Evolutionary conservation across 2,888 invertebrate genomes (phyloP).

Genomic region (Bellardia pandia): DNA sequence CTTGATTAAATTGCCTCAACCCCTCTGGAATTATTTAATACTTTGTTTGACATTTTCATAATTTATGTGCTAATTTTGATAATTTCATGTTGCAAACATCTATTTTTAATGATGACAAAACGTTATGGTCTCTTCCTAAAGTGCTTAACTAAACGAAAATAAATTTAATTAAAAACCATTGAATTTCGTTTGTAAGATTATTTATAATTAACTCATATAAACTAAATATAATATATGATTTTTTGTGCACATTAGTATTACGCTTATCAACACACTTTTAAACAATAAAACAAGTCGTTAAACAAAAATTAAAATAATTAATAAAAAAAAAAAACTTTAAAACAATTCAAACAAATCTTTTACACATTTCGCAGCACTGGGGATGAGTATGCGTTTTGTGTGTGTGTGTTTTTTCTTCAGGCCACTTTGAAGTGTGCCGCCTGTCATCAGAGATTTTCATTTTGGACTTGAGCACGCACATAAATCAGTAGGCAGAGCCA

Average conservation of each 20-base stretch:
- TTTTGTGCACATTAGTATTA: not conserved
- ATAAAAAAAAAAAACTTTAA: not conserved
- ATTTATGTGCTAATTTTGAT: not conserved
- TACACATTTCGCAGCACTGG: constrained; percentile 1
- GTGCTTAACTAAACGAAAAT: not conserved
- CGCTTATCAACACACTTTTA: constrained; percentile 30
- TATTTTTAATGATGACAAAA: constrained; percentile 58
- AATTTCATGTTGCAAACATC: constrained; percentile 16
- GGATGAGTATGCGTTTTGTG: not conserved
- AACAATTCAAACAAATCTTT: constrained; percentile 7
- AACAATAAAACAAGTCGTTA: constrained; percentile 20
- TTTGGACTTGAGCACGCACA: constrained; percentile 59
- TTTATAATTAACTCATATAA: constrained; percentile 59
- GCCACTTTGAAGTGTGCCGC: constrained; percentile 70
- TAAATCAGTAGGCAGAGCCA: constrained; percentile 56
- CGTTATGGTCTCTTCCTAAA: not conserved
- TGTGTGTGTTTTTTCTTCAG: not conserved
- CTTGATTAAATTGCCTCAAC: not conserved
- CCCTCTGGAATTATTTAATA: not conserved
- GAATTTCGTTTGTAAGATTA: constrained; percentile 2
- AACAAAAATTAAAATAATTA: not conserved
- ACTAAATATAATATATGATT: constrained; percentile 32
- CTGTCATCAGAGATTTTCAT: constrained; percentile 68
- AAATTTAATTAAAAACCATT: constrained; percentile 28
- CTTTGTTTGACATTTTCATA: not conserved